Base-by-base conservation (phyloP, 2,113 vertebrate species). In the Cyprinodon tularosa region DNA sequence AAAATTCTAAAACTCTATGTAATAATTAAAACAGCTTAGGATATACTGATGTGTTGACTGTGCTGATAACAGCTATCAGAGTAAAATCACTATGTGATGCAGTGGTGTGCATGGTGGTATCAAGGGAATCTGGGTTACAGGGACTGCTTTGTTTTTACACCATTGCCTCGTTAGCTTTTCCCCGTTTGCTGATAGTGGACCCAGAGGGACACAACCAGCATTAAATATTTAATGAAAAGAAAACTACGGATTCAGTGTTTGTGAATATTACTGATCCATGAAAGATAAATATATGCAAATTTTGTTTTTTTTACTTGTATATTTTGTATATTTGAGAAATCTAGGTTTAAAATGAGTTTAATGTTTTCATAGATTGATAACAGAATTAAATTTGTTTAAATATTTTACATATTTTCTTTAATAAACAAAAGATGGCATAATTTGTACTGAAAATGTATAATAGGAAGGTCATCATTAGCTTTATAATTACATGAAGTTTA, bases 161-260 rank as follows among this genome's bases (percentile, higher is more conserved):
- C 57, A 64, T 57, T 62, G 74, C 63, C 66, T 86, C 74, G 82
- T 84, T 78, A 84, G 74, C 62, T 73, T 69, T 74, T 47, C 73
- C 40, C 64, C 60, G 66, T 77, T 75, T 83, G 78, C 72, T 86
- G 74, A 79, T 81, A 29, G 69, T 66, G 48, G 74, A 73, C 67
- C 82, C 84, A 79, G 60, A 77, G 71, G 85, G 68, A 68, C 68
- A 47, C 63, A 86, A 63, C 72, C 81, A 53, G 82, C 74, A 61
- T 72, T 90, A 60, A 76, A 90, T 87, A 20, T 88, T 88, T 91
- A 86, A 89, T 91, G 81, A 14, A 47, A 66, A 60, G 66, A 68
- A 77, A 86, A 63, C 36, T 53, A 22, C 20, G 42, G 72, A 36
- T 38, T 38, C 45, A 72, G 65, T 77, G 65, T 60, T 47, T 40